Conservation (phyloP, 2,113 vertebrate genomes). For the Sciurus niger region DNA sequence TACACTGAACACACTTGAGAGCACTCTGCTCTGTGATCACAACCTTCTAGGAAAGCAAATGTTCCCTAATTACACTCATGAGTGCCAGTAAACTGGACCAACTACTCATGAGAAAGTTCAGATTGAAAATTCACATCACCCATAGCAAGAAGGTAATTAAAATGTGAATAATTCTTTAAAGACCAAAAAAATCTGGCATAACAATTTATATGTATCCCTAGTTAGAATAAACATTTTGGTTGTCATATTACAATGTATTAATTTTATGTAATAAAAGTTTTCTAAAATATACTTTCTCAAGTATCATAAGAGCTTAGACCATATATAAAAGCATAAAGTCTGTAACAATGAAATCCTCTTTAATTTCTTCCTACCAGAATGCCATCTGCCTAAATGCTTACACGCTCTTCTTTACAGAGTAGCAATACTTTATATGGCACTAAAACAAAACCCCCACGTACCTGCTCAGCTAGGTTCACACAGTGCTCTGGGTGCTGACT, state of each 20-base stretch:
- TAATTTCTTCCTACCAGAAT: neutral
- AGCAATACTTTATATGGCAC: fast-evolving
- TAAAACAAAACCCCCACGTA: slow-evolving; percentile 62
- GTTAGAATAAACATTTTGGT: neutral
- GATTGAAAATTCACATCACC: slow-evolving; percentile 6
- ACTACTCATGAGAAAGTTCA: neutral
- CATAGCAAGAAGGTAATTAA: neutral
- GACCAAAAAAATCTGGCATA: neutral
- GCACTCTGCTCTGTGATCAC: neutral
- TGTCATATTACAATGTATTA: neutral
- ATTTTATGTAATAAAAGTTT: slow-evolving; percentile 34
- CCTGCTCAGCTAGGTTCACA: slow-evolving; percentile 89
- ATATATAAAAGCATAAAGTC: neutral
- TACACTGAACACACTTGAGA: fast-evolving
- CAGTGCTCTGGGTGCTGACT: slow-evolving; percentile 88
- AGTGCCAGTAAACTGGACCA: neutral
- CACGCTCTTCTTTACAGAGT: neutral
- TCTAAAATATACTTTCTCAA: neutral
- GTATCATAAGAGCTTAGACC: neutral
- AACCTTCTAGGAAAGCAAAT: neutral
- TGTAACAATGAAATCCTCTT: neutral
- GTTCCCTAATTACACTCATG: neutral
- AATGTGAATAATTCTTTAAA: neutral
- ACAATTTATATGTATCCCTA: neutral
- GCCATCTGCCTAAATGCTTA: neutral